Base-by-base conservation (phyloP, 1,140 invertebrate species). In the Drosophila melanogaster region DNA sequence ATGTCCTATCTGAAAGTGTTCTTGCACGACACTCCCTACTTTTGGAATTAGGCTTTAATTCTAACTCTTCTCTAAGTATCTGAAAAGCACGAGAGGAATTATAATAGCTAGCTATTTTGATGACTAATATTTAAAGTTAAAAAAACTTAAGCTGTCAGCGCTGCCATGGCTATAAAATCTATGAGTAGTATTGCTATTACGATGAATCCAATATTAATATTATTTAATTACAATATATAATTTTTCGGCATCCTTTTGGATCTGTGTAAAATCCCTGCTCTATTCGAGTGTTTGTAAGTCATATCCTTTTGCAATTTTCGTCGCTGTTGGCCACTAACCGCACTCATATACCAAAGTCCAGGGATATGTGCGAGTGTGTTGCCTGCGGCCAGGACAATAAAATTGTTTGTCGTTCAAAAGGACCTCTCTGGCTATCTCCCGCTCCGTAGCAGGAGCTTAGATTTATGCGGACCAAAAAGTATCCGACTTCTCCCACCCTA, bases 271-370 rank as follows among this genome's bases (percentile, higher is more conserved):
- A 11, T 40, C n/a, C 17, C 24, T 11, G 40, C 41, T 15, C 26
- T 38, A 12, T 37, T 37, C 26, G 67, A 69, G 56, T 69, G 77
- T 65, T 47, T 57, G 57, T 72, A 86, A 86, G 70, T 81, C 75
- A 86, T 87, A 86, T 86, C 83, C 83, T 87, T 87, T 87, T 74
- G 81, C 81, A 86, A 85, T 85, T 85, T 83, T 87, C 84, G 79
- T 81, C 74, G 83, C 61, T 79, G 70, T 75, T 85, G 81, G 74
- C 67, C 77, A 81, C 66, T 73, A 89, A 86, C 83, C 84, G 79
- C 79, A 87, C 79, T 79, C 83, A 86, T 85, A 85, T 86, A 66
- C 54, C 67, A 85, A 66, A 86, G 67, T 85, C 57, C 57, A 46
- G 49, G 58, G 66, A 57, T 69, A 35, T 81, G 43, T 60, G 60